Evolutionary conservation across 2,888 invertebrate species (phyloP), one percentile per base, ranked within the genome.

Genomic region (Anagyrus pseudococci): DNA sequence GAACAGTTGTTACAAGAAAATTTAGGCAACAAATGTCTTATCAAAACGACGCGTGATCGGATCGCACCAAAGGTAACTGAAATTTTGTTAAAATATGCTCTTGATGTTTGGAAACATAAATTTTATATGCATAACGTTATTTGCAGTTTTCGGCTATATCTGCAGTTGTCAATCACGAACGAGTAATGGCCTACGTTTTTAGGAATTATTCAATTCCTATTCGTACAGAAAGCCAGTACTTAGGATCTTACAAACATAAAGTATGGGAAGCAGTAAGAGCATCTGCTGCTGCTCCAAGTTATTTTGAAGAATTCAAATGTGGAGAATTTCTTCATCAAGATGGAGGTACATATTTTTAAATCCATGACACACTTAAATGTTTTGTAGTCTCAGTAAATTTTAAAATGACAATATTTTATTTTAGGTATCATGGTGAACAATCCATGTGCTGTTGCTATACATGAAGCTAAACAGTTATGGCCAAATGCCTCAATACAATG

Each of bases 251-350:
- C 69, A 84, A 87, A 64, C 87, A 90, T 68, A 83, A 83, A 69
- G 82, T 93, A 61, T 95, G 94, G 93, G 89, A 94, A 82, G 91
- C 92, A 15, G 89, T 93, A 25, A 83, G 94, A 69, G 96, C 96
- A 0, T 94, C 94, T 0, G 92, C 94, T 46, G 95, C 96, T 47
- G 96, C 96, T 4, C 96, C 96, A 2, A 92, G 93, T 0, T 95
- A 94, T 83, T 96, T 94, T 83, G 89, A 91, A 75, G 95, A 94
- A 81, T 91, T 89, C 75, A 84, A 85, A 68, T 82, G 89, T 20
- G 88, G 88, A 59, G 88, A 89, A 10, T 84, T 86, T 71, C 79
- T 92, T 82, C 75, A 81, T 83, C 71, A 87, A 82, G 84, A 87
- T 83, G 87, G 87, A 84, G 84, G 86, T 86, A 81, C 46, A 23